Conservation (phyloP, 2,888 invertebrate species). For the Dione juno region DNA sequence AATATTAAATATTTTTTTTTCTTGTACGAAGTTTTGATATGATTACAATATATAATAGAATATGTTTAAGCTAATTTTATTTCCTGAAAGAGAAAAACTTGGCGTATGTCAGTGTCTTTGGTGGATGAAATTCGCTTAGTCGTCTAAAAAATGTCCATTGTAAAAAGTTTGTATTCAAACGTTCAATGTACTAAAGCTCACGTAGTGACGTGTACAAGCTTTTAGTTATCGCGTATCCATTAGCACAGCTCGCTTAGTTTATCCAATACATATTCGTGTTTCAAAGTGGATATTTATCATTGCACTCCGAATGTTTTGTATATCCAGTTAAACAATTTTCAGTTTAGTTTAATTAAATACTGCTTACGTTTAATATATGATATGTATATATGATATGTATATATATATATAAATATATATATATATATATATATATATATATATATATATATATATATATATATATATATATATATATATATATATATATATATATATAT, state of each 20-base stretch:
- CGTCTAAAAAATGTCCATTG: too few species aligned
- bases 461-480: too few species aligned
- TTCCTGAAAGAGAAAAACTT: too few species aligned
- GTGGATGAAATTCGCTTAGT: too few species aligned
- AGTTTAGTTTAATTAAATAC: constrained; percentile 21
- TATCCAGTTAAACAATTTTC: constrained; percentile 33
- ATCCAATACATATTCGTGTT: constrained; percentile 55
- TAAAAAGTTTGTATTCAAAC: constrained; percentile 27
- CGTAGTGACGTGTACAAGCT: constrained; percentile 56
- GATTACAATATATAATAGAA: background rate
- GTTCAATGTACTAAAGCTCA: constrained; percentile 36
- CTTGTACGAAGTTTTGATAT: background rate
- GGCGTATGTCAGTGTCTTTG: too few species aligned
- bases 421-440: too few species aligned
- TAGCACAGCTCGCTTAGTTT: constrained; percentile 57
- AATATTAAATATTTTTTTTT: background rate
- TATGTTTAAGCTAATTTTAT: too few species aligned
- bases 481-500: too few species aligned
- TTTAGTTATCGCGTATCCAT: constrained; percentile 72
- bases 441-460: too few species aligned
- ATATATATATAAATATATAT: too few species aligned
- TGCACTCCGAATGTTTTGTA: constrained; percentile 48
- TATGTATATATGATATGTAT: too few species aligned
- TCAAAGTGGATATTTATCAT: constrained; percentile 59
- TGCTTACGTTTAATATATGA: background rate